Conservation (phyloP, 2,113 vertebrate species). For the Xiphias gladius region DNA sequence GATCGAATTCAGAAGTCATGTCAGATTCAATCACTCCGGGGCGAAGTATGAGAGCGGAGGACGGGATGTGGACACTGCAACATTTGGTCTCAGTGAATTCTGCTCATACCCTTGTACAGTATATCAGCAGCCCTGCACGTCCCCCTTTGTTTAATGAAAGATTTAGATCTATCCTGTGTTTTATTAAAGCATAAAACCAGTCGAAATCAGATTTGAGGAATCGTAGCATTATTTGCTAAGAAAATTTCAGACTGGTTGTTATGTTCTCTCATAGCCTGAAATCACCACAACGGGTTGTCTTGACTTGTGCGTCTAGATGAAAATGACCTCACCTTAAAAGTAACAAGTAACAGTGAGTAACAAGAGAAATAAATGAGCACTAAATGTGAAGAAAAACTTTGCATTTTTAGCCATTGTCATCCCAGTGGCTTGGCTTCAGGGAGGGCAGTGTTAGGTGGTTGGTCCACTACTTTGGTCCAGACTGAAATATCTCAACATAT, state of each 20-base stretch:
- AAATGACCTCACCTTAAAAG: too few species aligned
- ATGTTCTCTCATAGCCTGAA: neutral
- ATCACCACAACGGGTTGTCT: neutral
- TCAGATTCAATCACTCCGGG: conserved; percentile 46
- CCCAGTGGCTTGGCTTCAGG: too few species aligned
- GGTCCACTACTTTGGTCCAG: too few species aligned
- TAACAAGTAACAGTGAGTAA: too few species aligned
- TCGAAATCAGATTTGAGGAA: conserved; percentile 27
- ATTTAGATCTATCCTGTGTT: conserved; percentile 36
- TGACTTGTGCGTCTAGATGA: neutral
- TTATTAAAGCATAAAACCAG: conserved; percentile 42
- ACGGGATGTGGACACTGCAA: neutral
- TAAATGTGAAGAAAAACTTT: neutral
- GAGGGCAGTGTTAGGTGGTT: too few species aligned
- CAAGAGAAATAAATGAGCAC: too few species aligned
- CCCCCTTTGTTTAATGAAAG: conserved; percentile 20
- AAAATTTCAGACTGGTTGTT: conserved; percentile 12
- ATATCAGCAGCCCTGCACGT: conserved; percentile 12
- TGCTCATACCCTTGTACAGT: conserved; percentile 9
- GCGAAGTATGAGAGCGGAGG: conserved; percentile 1
- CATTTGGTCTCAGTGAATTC: conserved; percentile 15
- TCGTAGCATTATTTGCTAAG: conserved; percentile 23
- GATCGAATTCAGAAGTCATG: conserved; percentile 36
- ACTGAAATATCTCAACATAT: too few species aligned
- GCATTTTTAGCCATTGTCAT: too few species aligned